Evolutionary conservation across 53 echinoderm and acorn worm genomes (phyloP).

Genomic region (Crossaster papposus): DNA sequence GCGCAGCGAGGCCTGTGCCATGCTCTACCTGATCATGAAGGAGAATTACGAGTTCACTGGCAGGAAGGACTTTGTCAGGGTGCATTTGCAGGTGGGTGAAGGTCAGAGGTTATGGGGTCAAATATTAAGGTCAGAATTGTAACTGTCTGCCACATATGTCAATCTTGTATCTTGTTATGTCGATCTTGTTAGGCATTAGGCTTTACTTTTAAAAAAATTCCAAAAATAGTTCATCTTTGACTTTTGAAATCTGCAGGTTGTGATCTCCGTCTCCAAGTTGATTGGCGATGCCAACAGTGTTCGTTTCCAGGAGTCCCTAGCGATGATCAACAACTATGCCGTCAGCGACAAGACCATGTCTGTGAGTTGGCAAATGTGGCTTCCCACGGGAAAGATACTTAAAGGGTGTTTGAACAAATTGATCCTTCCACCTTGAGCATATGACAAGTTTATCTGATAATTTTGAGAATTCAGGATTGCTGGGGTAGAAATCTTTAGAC

Average conservation of each 20-base stretch:
- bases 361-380: slow-evolving; percentile 38
- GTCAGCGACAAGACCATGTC: slow-evolving; percentile 96
- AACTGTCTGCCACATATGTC: too few species aligned
- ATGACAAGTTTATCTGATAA: too few species aligned
- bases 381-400: not conserved
- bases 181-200: too few species aligned
- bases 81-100: slow-evolving; percentile 88
- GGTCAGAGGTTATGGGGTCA: not conserved
- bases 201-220: too few species aligned
- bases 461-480: too few species aligned
- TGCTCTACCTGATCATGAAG: slow-evolving; percentile 96
- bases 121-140: not conserved
- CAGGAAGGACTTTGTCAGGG: slow-evolving; percentile 93
- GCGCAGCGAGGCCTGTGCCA: slow-evolving; percentile 90
- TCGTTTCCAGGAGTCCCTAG: slow-evolving; percentile 95
- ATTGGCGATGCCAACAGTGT: slow-evolving; percentile 93
- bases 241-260: slow-evolving; percentile 67
- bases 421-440: not conserved
- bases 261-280: slow-evolving; percentile 92
- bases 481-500: too few species aligned
- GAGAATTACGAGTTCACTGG: slow-evolving; percentile 89
- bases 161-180: too few species aligned
- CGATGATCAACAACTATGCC: slow-evolving; percentile 97
- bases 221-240: not conserved
- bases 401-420: not conserved